Conservation (phyloP, 2,888 invertebrate genomes). For the Plusia festucae region DNA sequence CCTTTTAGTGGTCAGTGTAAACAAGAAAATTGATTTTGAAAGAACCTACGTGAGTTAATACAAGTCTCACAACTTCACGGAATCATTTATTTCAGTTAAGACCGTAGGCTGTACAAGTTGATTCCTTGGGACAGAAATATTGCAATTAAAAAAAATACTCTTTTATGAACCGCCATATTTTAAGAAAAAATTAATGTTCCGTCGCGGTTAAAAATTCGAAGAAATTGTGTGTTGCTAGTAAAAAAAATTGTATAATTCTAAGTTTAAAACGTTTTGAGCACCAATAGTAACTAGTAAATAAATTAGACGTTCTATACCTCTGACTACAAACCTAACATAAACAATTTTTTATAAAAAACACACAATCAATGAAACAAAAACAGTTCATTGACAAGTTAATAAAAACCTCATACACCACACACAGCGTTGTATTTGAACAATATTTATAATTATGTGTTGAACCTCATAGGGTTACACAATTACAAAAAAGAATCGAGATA, state of each 20-base stretch:
- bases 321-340: no score
- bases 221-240: constrained; percentile 29
- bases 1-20: constrained; percentile 82
- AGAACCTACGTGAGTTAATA: constrained; percentile 71
- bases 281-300: no score
- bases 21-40: constrained; percentile 88
- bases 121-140: constrained; percentile 51
- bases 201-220: constrained; percentile 41
- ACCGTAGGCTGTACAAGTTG: constrained; percentile 61
- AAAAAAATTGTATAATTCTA: no score
- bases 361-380: not conserved
- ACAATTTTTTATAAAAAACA: no score
- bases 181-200: constrained; percentile 22
- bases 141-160: constrained; percentile 56
- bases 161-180: constrained; percentile 33
- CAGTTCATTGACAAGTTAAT: not conserved
- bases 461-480: constrained; percentile 30
- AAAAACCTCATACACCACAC: not conserved
- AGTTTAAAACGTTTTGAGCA: no score
- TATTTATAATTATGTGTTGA: not conserved
- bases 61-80: constrained; percentile 74
- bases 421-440: not conserved
- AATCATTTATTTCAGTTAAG: constrained; percentile 74
- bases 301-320: no score
- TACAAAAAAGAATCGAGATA: constrained; percentile 28